phyloP scores from a whole-genome alignment of 1,140 invertebrate genomes.

The Aricia agestis region DNA sequence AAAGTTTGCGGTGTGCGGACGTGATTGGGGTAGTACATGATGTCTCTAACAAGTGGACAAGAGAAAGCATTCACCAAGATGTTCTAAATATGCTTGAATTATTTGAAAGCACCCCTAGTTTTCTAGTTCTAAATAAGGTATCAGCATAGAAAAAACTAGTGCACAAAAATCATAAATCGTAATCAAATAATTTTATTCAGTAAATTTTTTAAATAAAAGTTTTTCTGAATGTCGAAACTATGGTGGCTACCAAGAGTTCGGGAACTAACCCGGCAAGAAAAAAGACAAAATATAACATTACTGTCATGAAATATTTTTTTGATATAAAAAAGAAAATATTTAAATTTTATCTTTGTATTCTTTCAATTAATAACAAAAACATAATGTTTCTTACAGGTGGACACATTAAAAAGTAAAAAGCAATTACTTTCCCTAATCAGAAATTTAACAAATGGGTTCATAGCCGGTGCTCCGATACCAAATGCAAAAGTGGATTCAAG shows the following conservation, averaged over 20 bases:
- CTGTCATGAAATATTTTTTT: too few relatives aligned
- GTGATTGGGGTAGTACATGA: slow-evolving; percentile 92
- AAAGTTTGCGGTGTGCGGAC: slow-evolving; percentile 84
- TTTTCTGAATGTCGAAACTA: too few relatives aligned
- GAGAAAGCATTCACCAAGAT: slow-evolving; percentile 81
- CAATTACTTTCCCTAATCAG: slow-evolving; percentile 83
- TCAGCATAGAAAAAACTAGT: too few relatives aligned
- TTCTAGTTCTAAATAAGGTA: slow-evolving; percentile 94
- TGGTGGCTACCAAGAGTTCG: too few relatives aligned
- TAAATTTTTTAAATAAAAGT: too few relatives aligned
- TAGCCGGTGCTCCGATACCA: slow-evolving; percentile 68
- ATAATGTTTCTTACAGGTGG: slow-evolving; percentile 78
- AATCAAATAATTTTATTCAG: too few relatives aligned
- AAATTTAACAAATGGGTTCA: slow-evolving; percentile 81
- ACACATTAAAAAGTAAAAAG: slow-evolving; percentile 86
- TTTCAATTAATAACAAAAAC: too few relatives aligned
- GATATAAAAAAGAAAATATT: too few relatives aligned
- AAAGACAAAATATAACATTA: too few relatives aligned
- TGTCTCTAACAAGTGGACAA: slow-evolving; percentile 82
- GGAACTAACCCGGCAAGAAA: too few relatives aligned
- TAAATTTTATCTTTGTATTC: too few relatives aligned
- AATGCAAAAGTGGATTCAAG: slow-evolving; percentile 34
- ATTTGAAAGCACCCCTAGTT: slow-evolving; percentile 80
- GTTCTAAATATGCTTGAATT: slow-evolving; percentile 82
- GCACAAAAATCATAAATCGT: too few relatives aligned